Percentiles rank a stretch among this genome's conserved stretches.
Conservation (phyloP, 1,140 invertebrate genomes). For the Vanessa tameamea region DNA sequence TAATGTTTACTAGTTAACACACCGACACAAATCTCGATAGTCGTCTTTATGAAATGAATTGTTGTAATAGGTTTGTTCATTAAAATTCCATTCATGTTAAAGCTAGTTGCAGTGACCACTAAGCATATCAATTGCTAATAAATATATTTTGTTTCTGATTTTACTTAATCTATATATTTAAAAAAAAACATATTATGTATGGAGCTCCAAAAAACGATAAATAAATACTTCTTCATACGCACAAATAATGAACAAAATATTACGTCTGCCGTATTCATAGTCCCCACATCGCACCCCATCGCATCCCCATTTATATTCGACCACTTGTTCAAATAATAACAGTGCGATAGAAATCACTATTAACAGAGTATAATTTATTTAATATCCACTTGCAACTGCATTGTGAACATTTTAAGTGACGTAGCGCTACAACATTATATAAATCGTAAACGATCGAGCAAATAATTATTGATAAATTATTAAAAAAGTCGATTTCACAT, state of each 20-base stretch:
- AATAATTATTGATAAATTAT: neutral
- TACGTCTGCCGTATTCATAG: conserved; percentile 34
- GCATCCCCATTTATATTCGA: conserved; percentile 57
- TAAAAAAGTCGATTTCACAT: neutral
- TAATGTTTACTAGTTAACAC: no score
- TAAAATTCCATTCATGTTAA: no score
- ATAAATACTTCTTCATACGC: neutral
- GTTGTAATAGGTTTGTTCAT: no score
- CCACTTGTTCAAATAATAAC: conserved; percentile 78
- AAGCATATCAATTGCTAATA: no score
- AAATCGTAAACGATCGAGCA: conserved; percentile 8
- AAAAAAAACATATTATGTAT: no score
- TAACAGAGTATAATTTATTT: conserved; percentile 76
- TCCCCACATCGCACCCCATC: conserved; percentile 20
- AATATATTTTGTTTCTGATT: no score
- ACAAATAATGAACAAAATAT: conserved; percentile 22
- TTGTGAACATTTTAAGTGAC: conserved; percentile 33
- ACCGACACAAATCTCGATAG: no score
- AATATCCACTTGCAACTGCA: conserved; percentile 67
- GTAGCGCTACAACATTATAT: conserved; percentile 9
- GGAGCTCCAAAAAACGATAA: no score
- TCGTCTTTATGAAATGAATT: no score
- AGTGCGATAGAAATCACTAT: conserved; percentile 76
- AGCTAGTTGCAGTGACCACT: no score
- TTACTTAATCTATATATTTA: no score